Evolutionary conservation across 1,140 invertebrate species (phyloP), one percentile per base, ranked within the genome.

Genomic region (Monomorium pharaonis): DNA sequence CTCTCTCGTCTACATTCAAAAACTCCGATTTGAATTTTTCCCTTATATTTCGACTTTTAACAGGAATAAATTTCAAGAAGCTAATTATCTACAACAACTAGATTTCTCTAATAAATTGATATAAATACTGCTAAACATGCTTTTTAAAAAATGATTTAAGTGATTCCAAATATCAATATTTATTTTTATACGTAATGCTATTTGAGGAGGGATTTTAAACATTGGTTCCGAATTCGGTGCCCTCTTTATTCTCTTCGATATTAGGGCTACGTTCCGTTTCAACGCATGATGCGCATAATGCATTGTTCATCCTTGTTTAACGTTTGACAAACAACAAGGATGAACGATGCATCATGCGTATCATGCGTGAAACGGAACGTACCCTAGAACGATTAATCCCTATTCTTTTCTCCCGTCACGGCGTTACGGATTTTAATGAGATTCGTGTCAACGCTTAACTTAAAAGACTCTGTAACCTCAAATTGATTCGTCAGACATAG

Each of bases 351-450:
- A n/a, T n/a, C n/a, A n/a, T n/a, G n/a, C n/a, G n/a, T n/a, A n/a
- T n/a, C n/a, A n/a, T n/a, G n/a, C n/a, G n/a, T n/a, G n/a, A n/a
- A n/a, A n/a, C n/a, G n/a, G n/a, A n/a, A n/a, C n/a, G n/a, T n/a
- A n/a, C n/a, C n/a, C n/a, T n/a, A n/a, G 69, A 67, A 80, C 30
- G 44, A 67, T 80, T 80, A 80, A 69, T 69, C 63, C 49, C 49
- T 24, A 54, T 69, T 54, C 21, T 80, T 69, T 69, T 54, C 47
- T 42, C 62, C 49, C 21, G 30, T n/a, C 76, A 21, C 10, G 47
- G 76, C 44, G 47, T 80, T 54, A 80, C 10, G 30, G 33, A 6
- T 30, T 77, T 77, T 80, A 51, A 80, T 47, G 33, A 69, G 77
- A 80, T 80, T 69, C 62, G 33, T 69, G 77, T 69, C 62, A 80